phyloP scores from a whole-genome alignment of 2,888 invertebrate species.

The Perdita meconis region DNA sequence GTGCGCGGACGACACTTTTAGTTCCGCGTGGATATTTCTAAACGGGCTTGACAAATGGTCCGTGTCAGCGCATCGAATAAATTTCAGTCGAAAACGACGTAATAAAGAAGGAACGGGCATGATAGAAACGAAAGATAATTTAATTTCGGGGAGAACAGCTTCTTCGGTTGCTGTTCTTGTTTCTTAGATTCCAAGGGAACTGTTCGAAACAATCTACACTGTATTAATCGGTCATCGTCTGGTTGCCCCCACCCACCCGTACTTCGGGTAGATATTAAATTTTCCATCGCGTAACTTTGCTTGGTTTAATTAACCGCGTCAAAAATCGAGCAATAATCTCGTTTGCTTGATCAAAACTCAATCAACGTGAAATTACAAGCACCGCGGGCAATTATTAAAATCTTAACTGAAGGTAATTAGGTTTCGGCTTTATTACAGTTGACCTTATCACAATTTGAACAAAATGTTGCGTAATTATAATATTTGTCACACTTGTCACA shows the following conservation, averaged over 20 bases:
- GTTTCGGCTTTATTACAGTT: not conserved
- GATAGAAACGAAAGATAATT: constrained; percentile 58
- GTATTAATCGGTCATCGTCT: constrained; percentile 46
- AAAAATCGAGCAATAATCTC: constrained; percentile 27
- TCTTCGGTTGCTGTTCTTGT: constrained; percentile 18
- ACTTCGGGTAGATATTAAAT: constrained; percentile 46
- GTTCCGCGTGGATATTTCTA: constrained; percentile 67
- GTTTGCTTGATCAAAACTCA: constrained; percentile 11
- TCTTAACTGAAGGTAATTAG: not conserved
- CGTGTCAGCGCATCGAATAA: constrained; percentile 62
- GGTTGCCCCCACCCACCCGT: not conserved
- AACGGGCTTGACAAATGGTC: constrained; percentile 69
- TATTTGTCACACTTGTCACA: too few relatives aligned
- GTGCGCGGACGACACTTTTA: constrained; percentile 53
- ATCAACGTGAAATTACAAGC: constrained; percentile 9
- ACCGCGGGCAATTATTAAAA: constrained; percentile 4
- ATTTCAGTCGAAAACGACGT: constrained; percentile 58
- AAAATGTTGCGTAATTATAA: too few relatives aligned
- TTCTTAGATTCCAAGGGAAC: constrained; percentile 31
- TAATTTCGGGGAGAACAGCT: constrained; percentile 40
- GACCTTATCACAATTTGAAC: too few relatives aligned
- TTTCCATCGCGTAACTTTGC: constrained; percentile 34
- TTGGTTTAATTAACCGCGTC: constrained; percentile 16
- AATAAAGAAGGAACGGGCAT: constrained; percentile 50
- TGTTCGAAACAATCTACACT: constrained; percentile 40